Evolutionary conservation across 2,888 invertebrate genomes (phyloP).

Genomic region (Fragum sueziense): DNA sequence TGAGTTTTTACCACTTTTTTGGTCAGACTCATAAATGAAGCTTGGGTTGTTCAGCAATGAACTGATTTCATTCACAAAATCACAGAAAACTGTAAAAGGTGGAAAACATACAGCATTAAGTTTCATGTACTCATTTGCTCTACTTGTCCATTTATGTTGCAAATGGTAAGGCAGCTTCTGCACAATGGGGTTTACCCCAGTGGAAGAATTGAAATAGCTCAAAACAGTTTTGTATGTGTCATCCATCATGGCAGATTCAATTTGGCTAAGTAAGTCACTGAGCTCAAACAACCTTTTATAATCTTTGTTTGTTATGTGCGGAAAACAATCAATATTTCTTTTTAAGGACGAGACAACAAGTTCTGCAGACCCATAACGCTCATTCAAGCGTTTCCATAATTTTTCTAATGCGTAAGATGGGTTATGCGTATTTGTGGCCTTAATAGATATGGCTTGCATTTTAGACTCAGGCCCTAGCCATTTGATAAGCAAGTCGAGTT

Average conservation of each 20-base stretch:
- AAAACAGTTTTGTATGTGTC: constrained; percentile 27
- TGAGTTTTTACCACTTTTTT: neutral
- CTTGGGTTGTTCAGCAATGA: constrained; percentile 2
- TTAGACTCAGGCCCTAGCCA: constrained; percentile 18
- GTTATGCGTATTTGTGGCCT: neutral
- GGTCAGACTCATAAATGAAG: neutral
- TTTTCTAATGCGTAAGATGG: neutral
- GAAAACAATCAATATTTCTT: constrained; percentile 37
- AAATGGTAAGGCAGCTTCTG: constrained; percentile 14
- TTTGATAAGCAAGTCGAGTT: constrained; percentile 14
- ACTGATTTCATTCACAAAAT: neutral
- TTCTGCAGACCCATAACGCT: no score
- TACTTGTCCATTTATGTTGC: constrained; percentile 11
- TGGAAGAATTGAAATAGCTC: constrained; percentile 46
- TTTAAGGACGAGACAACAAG: constrained; percentile 28
- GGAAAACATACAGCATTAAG: constrained; percentile 30
- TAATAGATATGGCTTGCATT: neutral
- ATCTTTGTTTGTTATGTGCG: constrained; percentile 37
- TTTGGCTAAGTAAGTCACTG: no score
- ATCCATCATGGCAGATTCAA: constrained; percentile 36
- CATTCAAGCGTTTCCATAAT: neutral
- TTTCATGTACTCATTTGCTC: neutral
- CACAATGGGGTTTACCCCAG: constrained; percentile 42
- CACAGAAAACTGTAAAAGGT: constrained; percentile 43
- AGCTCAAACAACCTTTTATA: constrained; percentile 28